phyloP scores from a whole-genome alignment of 2,888 invertebrate species.

The Diaprepes abbreviatus region DNA sequence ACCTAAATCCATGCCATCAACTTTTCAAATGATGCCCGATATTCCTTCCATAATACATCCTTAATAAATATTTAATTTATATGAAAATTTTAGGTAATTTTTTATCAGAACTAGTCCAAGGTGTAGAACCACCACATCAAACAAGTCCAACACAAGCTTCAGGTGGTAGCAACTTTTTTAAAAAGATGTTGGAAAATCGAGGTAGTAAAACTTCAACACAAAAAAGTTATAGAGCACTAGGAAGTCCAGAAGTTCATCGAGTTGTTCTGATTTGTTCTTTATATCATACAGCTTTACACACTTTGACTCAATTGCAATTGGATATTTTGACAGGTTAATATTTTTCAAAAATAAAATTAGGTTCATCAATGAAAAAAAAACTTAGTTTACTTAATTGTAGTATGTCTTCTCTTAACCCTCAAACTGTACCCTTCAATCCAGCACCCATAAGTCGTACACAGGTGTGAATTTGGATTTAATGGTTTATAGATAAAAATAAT shows the following conservation, averaged over 20 bases:
- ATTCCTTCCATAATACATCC: too few species aligned
- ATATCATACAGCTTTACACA: slow-evolving; percentile 91
- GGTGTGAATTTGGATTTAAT: too few species aligned
- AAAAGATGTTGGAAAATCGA: slow-evolving; percentile 74
- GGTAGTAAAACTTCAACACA: slow-evolving; percentile 74
- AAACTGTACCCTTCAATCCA: too few species aligned
- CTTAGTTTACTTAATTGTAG: too few species aligned
- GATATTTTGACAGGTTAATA: slow-evolving; percentile 91
- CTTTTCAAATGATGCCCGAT: too few species aligned
- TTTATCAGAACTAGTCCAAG: slow-evolving; percentile 54
- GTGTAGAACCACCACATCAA: slow-evolving; percentile 60
- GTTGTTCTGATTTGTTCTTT: slow-evolving; percentile 91
- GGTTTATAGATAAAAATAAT: too few species aligned
- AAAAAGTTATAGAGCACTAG: slow-evolving; percentile 81
- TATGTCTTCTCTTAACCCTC: too few species aligned
- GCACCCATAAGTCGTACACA: too few species aligned
- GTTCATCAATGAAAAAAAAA: too few species aligned
- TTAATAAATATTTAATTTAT: too few species aligned
- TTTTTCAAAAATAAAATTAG: too few species aligned
- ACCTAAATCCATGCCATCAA: too few species aligned
- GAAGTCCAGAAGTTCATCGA: slow-evolving; percentile 84
- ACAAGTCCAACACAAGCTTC: slow-evolving; percentile 63
- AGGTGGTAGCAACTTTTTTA: slow-evolving; percentile 70
- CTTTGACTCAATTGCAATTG: slow-evolving; percentile 89
- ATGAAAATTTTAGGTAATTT: slow-evolving; percentile 69